Percentiles rank a stretch among this genome's conserved stretches.
Conservation (phyloP, 2,797 vertebrate species). For the Pempheris klunzingeri region DNA sequence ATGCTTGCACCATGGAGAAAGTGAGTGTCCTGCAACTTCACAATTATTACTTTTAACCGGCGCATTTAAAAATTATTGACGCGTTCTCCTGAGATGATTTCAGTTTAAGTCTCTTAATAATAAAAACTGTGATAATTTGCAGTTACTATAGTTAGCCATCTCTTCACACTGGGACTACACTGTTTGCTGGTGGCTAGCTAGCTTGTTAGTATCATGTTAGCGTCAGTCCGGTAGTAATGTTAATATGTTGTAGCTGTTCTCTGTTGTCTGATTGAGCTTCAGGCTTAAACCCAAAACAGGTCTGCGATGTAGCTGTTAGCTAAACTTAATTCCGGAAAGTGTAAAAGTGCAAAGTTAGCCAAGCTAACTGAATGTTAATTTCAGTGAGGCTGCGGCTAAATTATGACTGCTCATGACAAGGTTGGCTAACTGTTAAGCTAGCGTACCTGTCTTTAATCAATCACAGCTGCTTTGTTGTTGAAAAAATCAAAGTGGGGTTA, state of each 20-base stretch:
- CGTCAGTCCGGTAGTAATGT: constrained; percentile 39
- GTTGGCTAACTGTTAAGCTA: constrained; percentile 54
- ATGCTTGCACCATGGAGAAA: constrained; percentile 87
- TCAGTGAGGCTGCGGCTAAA: neutral
- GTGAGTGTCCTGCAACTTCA: constrained; percentile 76
- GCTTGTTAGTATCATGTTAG: constrained; percentile 62
- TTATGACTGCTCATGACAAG: neutral
- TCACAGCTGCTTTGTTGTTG: neutral
- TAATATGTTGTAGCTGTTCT: constrained; percentile 22
- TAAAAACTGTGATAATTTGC: no score
- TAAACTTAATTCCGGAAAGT: fast-evolving
- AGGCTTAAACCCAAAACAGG: fast-evolving
- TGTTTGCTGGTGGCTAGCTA: constrained; percentile 60
- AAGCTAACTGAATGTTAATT: neutral
- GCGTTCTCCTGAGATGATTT: fast-evolving
- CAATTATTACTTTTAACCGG: neutral
- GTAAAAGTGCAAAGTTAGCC: no score
- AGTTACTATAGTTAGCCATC: neutral
- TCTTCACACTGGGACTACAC: constrained; percentile 8
- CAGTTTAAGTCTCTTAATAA: neutral
- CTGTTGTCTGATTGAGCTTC: neutral
- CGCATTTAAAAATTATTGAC: neutral
- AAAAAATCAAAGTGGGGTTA: neutral
- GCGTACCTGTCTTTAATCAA: neutral
- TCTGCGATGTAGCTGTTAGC: neutral